phyloP scores from a whole-genome alignment of 2,888 invertebrate genomes.

The Melanostoma mellinum region DNA sequence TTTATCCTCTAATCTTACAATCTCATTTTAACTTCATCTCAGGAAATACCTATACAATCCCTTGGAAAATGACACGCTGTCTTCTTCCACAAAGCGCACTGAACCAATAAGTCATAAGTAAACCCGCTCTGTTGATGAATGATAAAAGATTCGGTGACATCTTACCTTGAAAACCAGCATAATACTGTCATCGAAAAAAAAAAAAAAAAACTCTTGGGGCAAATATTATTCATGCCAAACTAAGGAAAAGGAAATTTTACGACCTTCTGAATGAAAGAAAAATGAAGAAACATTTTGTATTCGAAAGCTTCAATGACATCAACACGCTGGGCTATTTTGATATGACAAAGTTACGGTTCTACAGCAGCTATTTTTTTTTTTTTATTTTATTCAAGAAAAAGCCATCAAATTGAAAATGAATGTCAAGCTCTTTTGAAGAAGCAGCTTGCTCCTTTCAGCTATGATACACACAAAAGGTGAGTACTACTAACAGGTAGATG shows the following conservation, averaged over 20 bases:
- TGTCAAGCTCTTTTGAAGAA: conserved; percentile 9
- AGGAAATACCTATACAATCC: no score
- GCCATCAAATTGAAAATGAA: conserved; percentile 36
- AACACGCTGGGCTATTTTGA: conserved; percentile 8
- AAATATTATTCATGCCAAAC: conserved; percentile 5
- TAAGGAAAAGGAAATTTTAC: conserved; percentile 47
- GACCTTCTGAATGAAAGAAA: conserved; percentile 26
- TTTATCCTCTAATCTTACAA: no score
- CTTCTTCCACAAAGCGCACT: conserved; percentile 8
- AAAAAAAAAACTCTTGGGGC: conserved; percentile 49
- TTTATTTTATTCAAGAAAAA: not conserved
- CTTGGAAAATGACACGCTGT: not conserved
- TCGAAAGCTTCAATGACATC: conserved; percentile 31
- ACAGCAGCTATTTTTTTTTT: conserved; percentile 1
- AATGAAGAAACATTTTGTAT: conserved; percentile 36
- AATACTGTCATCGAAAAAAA: conserved; percentile 31
- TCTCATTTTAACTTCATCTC: no score
- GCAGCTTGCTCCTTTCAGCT: conserved; percentile 2
- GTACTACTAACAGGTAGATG: conserved; percentile 14
- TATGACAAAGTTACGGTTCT: conserved; percentile 45
- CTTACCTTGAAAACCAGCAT: conserved; percentile 7
- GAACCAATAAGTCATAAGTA: conserved; percentile 16
- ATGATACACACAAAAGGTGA: conserved; percentile 4
- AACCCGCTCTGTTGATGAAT: conserved; percentile 21
- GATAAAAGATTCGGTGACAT: conserved; percentile 15